Conservation (phyloP, 2,888 invertebrate species). For the Nemotelus pantherinus region DNA sequence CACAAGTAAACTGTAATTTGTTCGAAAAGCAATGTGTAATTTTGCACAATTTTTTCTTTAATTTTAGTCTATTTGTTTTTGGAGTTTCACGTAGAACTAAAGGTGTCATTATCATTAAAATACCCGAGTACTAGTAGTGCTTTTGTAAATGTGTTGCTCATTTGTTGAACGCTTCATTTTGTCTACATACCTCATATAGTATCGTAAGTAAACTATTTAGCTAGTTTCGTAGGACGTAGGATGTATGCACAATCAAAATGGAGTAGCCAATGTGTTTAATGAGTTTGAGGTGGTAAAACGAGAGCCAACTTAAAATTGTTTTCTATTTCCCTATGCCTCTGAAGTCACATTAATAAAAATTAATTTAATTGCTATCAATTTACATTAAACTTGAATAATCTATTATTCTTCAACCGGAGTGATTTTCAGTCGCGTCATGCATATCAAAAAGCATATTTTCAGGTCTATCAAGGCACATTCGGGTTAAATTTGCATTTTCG, state of each 20-base stretch:
- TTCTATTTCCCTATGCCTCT: too few species aligned
- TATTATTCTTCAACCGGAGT: too few species aligned
- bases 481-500: too few species aligned
- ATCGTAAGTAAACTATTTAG: not conserved
- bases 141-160: not conserved
- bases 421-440: too few species aligned
- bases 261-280: not conserved
- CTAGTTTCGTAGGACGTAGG: too few species aligned
- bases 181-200: not conserved
- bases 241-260: not conserved
- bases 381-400: too few species aligned
- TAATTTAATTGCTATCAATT: too few species aligned
- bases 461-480: too few species aligned
- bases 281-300: too few species aligned
- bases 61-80: not conserved
- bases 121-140: not conserved
- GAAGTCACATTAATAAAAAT: too few species aligned
- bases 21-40: constrained; percentile 14
- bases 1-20: constrained; percentile 36
- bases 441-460: too few species aligned
- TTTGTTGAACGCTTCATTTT: not conserved
- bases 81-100: not conserved
- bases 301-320: too few species aligned
- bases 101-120: not conserved
- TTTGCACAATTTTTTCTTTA: constrained; percentile 16